A percentile compares a stretch with the other conserved stretches of the same genome.
These are phyloP conservation scores for Megaptera novaeangliae DNA, from an alignment of 2,113 vertebrate species.

Conservation along the genomic window DNA sequence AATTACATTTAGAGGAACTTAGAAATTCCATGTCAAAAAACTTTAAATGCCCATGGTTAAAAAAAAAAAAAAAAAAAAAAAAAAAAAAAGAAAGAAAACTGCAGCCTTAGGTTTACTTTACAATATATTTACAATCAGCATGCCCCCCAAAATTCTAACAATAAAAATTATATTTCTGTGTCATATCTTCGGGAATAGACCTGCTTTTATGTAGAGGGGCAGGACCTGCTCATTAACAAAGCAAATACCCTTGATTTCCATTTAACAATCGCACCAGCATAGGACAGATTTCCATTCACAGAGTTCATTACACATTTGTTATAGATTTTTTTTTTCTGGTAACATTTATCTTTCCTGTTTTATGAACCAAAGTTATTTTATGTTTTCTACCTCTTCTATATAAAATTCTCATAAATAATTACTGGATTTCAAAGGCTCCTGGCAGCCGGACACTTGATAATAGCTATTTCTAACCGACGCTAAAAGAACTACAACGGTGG, in stretches of 20 bases:
- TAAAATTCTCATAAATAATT: conserved; percentile 33
- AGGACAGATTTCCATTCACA: background rate
- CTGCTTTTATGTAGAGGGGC: background rate
- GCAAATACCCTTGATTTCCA: conserved; percentile 13
- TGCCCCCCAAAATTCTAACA: background rate
- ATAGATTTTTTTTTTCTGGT: background rate
- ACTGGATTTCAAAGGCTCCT: conserved; percentile 14
- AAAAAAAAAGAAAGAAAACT: background rate
- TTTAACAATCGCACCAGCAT: background rate
- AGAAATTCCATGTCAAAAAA: background rate
- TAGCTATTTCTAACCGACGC: conserved; percentile 19
- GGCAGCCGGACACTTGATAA: conserved; percentile 1
- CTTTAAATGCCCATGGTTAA: background rate
- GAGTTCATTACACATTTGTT: background rate
- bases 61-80: background rate
- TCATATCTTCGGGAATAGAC: background rate
- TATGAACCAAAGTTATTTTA: conserved; percentile 38
- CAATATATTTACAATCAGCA: background rate
- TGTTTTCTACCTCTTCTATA: conserved; percentile 5
- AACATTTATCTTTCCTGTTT: conserved; percentile 55
- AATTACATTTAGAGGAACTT: background rate
- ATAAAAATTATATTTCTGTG: background rate
- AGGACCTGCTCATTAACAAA: background rate
- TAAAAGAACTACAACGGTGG: background rate
- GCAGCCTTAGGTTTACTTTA: background rate